phyloP scores from a whole-genome alignment of 2,113 vertebrate species.

The Mormoops blainvillei region DNA sequence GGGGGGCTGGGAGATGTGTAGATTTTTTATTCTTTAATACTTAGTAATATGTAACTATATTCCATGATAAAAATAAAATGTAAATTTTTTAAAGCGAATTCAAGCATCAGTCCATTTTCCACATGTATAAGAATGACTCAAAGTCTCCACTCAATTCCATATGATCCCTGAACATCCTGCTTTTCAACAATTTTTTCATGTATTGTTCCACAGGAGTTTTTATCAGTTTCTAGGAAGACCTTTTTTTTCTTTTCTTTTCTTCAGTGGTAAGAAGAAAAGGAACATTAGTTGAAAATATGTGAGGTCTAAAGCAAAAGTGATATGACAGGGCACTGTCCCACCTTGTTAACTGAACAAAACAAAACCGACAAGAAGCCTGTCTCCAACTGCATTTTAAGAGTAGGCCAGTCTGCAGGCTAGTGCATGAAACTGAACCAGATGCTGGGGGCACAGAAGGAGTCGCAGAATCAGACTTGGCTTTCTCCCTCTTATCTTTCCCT shows the following conservation, averaged over 20 bases:
- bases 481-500: background rate
- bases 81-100: background rate
- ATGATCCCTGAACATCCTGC: background rate
- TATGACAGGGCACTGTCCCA: background rate
- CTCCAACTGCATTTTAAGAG: background rate
- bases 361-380: background rate
- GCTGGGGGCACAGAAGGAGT: background rate
- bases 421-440: background rate
- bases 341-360: background rate
- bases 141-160: background rate
- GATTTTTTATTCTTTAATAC: background rate
- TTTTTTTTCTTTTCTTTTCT: background rate
- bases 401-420: background rate
- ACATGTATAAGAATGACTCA: background rate
- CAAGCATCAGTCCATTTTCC: background rate
- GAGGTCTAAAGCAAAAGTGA: background rate
- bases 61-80: background rate
- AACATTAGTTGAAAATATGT: background rate
- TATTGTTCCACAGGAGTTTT: background rate
- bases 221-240: background rate
- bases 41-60: background rate
- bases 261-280: background rate
- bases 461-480: background rate
- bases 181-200: background rate
- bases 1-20: fast-evolving